Evolutionary conservation across 1,140 invertebrate species (phyloP).

Genomic region (Zaprionus capensis): DNA sequence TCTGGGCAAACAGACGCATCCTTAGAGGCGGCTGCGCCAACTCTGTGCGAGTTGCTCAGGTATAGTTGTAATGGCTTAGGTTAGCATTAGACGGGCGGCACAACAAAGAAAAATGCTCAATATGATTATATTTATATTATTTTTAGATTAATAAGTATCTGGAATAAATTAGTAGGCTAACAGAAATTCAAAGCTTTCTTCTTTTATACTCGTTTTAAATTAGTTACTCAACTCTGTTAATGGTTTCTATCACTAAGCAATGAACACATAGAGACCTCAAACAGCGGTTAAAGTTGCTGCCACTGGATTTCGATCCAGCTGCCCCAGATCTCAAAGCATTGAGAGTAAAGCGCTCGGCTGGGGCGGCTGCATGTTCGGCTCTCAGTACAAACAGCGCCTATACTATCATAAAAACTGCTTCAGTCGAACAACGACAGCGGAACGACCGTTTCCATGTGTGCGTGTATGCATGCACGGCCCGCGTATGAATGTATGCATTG

Average conservation of each 20-base stretch:
- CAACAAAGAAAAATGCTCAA: constrained; percentile 34
- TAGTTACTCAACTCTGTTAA: background rate
- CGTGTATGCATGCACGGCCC: no score
- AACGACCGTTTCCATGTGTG: no score
- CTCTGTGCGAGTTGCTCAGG: constrained; percentile 61
- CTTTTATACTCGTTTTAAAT: background rate
- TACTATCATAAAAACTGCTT: no score
- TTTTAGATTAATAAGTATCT: constrained; percentile 14
- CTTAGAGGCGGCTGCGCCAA: constrained; percentile 47
- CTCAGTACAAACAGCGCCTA: no score
- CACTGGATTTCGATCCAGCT: no score
- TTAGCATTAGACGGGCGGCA: constrained; percentile 7
- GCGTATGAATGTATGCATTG: no score
- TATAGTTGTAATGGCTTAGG: constrained; percentile 59
- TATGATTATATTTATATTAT: constrained; percentile 23
- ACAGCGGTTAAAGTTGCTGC: no score
- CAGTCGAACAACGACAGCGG: no score
- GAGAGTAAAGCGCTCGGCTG: no score
- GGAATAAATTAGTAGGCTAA: constrained; percentile 29
- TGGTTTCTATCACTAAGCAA: background rate
- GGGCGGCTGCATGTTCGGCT: no score
- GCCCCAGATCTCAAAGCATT: no score
- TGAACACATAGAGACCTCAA: no score
- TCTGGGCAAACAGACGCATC: constrained; percentile 55
- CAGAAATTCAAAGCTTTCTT: background rate